These are phyloP conservation scores for Bos javanicus DNA, from an alignment of 2,113 vertebrate genomes.

Conservation along the genomic window DNA sequence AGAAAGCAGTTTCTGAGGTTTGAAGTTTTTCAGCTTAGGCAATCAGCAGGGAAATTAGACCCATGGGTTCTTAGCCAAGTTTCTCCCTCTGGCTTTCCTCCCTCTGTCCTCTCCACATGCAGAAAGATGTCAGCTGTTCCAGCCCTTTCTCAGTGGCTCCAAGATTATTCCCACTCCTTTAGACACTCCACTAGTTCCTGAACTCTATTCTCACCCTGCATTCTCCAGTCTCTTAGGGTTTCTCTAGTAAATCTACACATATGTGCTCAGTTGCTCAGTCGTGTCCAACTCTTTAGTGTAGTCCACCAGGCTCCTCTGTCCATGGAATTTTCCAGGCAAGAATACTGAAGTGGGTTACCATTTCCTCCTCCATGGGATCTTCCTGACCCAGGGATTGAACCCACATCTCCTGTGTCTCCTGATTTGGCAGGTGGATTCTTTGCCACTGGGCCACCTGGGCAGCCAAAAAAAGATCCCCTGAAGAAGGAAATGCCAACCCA, in stretches of 20 bases:
- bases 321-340: not conserved
- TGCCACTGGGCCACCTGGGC: not conserved
- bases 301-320: not conserved
- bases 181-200: not conserved
- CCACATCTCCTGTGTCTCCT: not conserved
- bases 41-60: not conserved
- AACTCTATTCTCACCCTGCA: not conserved
- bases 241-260: not conserved
- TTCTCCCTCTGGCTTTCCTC: not conserved
- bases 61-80: not conserved
- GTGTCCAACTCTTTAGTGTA: not conserved
- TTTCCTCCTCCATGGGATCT: not conserved
- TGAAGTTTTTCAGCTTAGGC: conserved; percentile 7
- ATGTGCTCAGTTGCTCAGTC: not conserved
- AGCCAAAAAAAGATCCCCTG: not conserved
- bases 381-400: not conserved
- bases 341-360: not conserved
- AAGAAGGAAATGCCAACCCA: not conserved
- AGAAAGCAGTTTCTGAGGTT: not conserved
- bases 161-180: not conserved
- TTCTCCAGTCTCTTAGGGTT: not conserved
- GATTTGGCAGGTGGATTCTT: not conserved
- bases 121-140: not conserved
- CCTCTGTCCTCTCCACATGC: not conserved
- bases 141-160: not conserved